Evolutionary conservation across 2,113 vertebrate species (phyloP), one percentile per base, ranked within the genome.

Genomic region (Barnardius zonarius): DNA sequence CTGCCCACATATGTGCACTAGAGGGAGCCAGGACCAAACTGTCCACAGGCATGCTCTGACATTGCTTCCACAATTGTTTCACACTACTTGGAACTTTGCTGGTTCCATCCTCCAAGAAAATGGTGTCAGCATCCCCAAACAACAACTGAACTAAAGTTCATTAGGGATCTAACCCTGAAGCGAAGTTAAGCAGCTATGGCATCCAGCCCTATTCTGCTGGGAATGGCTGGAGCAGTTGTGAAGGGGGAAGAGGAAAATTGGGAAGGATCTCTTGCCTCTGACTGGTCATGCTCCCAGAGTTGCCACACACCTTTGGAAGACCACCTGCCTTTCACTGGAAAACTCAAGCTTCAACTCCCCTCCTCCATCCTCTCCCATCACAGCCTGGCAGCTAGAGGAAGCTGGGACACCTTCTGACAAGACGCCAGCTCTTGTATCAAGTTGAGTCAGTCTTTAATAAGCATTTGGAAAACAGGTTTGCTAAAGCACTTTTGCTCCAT

Each of bases 21-120:
- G 96, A 91, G 95, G 95, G 95, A 95, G 96, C 94, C 6, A 92
- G n/a, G 83, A 91, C 75, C 95, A 93, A 83, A 64, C 46, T 31
- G 54, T 90, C 41, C 0, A 1, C 7, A 35, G 5, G n/a, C 16
- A 17, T 6, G 9, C 20, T 37, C 41, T 79, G 76, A 74, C 0
- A 1, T 39, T 57, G 28, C 57, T 85, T 43, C 67, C 59, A 33
- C 10, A 0, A 2, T 84, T 10, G 19, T 25, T 77, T 72, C 89
- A 44, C 30, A 17, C 0, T 3, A 30, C 19, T 39, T 37, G 31
- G 7, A 74, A 69, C 33, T 81, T 35, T 23, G 33, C 52, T 61
- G 39, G 35, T 67, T 46, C 57, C 57, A 62, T 39, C 41, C 57
- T 70, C 44, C 43, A 57, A 23, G 18, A 43, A 75, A 78, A 84